Evolutionary conservation across 2,113 vertebrate species (phyloP).

Genomic region (Falcunculus frontatus): DNA sequence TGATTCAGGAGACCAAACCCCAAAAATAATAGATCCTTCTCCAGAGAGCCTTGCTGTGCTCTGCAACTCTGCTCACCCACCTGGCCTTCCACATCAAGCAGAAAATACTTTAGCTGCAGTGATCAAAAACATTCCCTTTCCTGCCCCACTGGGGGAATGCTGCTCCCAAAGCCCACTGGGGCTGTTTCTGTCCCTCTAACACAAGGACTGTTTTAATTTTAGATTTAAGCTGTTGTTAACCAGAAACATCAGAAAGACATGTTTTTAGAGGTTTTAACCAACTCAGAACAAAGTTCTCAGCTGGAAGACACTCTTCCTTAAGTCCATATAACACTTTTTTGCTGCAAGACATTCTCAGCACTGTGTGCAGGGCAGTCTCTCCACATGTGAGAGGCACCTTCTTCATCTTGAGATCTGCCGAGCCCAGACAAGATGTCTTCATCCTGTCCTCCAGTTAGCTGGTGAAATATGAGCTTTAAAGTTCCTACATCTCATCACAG

Average conservation of each 20-base stretch:
- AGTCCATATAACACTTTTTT: background rate
- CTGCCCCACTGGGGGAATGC: background rate
- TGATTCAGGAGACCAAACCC: background rate
- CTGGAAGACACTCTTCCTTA: background rate
- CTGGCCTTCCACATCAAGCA: constrained; percentile 33
- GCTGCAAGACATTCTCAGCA: fast-evolving
- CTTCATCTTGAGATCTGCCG: background rate
- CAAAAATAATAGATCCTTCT: background rate
- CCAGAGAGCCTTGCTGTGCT: background rate
- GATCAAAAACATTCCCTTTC: constrained; percentile 23
- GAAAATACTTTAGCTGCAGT: constrained; percentile 19
- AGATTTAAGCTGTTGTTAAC: background rate
- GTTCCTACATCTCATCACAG: background rate
- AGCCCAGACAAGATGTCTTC: background rate
- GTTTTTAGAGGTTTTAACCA: background rate
- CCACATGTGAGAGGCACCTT: background rate
- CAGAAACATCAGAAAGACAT: background rate
- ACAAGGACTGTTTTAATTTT: constrained; percentile 5
- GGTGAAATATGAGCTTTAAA: background rate
- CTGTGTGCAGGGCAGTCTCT: background rate
- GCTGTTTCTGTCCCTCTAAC: background rate
- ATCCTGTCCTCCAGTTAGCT: background rate
- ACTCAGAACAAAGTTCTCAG: background rate
- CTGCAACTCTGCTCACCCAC: background rate
- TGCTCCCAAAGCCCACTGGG: background rate